Base-by-base conservation (phyloP, 2,888 invertebrate genomes). In the Zygothrica quintamaculata region DNA sequence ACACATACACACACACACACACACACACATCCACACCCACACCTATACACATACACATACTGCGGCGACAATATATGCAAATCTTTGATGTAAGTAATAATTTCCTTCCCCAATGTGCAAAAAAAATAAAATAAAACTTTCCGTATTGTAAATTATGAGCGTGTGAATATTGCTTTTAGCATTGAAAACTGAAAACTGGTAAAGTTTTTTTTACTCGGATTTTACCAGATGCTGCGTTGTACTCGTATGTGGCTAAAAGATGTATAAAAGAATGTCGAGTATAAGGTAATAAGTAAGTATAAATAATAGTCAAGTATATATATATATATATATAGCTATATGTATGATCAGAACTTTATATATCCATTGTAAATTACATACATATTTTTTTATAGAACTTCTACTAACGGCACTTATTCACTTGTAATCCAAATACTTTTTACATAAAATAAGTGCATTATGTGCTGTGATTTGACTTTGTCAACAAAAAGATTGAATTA, bases 21-120 rank as follows among this genome's bases (percentile, higher is more conserved):
- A n/a, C n/a, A n/a, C 13, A 11, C 16, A 5, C 1, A 29, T 25
- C 26, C 46, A 39, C 51, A 16, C 51, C 39, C 43, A 59, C 55
- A 46, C n/a, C n/a, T n/a, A n/a, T n/a, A n/a, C n/a, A n/a, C n/a
- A n/a, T n/a, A n/a, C n/a, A n/a, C n/a, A n/a, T n/a, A n/a, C n/a
- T 52, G 43, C 50, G 66, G 25, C 64, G 68, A 64, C 82, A 82
- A 79, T 78, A 70, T 79, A 81, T 86, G 86, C 80, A 81, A 81
- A 86, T 81, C 86, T 81, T 86, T 81, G 80, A 81, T 86, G 80
- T 81, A 84, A 81, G 80, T 81, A 81, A 81, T 86, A 81, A 81
- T 84, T 81, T 81, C 86, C 86, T 81, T 81, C 86, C 86, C 65
- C 67, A 40, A 77, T 59, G 70, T 33, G 34, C 43, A 29, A 55